Evolutionary conservation across 1,140 invertebrate species (phyloP).

Genomic region (Ylistrum balloti): DNA sequence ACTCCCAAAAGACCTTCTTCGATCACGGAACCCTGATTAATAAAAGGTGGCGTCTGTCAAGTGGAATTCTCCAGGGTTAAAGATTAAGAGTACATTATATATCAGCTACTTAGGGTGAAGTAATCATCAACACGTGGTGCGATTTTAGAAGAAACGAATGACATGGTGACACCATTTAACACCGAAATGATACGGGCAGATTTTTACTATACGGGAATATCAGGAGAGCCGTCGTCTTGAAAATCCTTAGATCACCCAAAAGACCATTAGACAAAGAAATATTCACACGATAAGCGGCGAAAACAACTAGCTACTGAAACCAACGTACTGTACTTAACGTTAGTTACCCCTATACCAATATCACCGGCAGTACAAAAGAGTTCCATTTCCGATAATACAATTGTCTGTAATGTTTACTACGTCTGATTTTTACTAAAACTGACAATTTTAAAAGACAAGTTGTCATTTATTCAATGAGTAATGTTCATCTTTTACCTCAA

Average conservation of each 20-base stretch:
- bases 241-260: neutral
- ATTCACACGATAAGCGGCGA: too few relatives aligned
- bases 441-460: too few relatives aligned
- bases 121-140: neutral
- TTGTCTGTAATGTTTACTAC: too few relatives aligned
- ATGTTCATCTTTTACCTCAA: too few relatives aligned
- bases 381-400: too few relatives aligned
- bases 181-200: neutral
- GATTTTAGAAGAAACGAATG: neutral
- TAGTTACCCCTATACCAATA: too few relatives aligned
- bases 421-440: too few relatives aligned
- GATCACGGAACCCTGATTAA: neutral
- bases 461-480: too few relatives aligned
- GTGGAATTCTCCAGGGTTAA: neutral
- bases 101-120: neutral
- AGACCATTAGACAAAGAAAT: neutral
- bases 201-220: neutral
- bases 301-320: too few relatives aligned
- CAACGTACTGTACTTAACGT: too few relatives aligned
- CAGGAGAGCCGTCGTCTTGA: neutral
- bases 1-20: neutral
- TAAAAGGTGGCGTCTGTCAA: neutral
- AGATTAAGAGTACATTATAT: slow-evolving; percentile 5
- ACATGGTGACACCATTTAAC: neutral
- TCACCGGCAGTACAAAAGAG: too few relatives aligned